Percentiles rank a stretch among this genome's conserved stretches.
These are phyloP conservation scores for Iselma pallidipennis DNA, from an alignment of 2,888 invertebrate species.

Conservation along the genomic window DNA sequence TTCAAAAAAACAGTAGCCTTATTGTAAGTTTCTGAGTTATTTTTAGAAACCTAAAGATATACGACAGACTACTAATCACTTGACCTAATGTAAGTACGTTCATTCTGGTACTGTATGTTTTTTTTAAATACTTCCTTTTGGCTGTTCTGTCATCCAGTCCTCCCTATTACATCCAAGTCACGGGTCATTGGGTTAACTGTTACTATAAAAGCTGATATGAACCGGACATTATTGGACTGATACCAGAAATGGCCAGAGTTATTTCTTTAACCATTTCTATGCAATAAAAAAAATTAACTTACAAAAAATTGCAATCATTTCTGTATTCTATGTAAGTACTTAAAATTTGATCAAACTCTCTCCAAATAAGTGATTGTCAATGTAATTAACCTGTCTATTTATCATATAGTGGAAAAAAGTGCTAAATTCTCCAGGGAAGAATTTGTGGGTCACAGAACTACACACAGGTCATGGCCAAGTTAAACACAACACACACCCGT, in stretches of 20 bases:
- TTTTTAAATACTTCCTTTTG: too few species aligned
- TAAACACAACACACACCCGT: background rate
- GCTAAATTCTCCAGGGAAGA: background rate
- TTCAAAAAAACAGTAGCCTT: background rate
- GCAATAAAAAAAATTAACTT: too few species aligned
- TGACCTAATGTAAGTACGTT: background rate
- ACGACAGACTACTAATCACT: background rate
- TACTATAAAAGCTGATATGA: too few species aligned
- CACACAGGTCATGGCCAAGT: constrained; percentile 1
- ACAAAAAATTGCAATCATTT: too few species aligned
- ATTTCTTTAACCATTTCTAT: too few species aligned
- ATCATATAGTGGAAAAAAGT: background rate
- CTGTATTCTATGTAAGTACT: too few species aligned
- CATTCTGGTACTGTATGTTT: background rate
- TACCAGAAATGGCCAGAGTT: background rate
- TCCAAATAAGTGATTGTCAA: too few species aligned
- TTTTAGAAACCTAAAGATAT: background rate
- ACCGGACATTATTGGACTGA: background rate
- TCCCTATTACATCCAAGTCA: too few species aligned
- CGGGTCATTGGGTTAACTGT: too few species aligned
- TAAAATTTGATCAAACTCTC: too few species aligned
- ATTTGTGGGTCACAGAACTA: background rate
- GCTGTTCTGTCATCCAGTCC: too few species aligned
- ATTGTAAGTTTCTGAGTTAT: background rate
- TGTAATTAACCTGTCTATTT: background rate